phyloP scores from a whole-genome alignment of 2,113 vertebrate genomes.

The Melierax canorus region DNA sequence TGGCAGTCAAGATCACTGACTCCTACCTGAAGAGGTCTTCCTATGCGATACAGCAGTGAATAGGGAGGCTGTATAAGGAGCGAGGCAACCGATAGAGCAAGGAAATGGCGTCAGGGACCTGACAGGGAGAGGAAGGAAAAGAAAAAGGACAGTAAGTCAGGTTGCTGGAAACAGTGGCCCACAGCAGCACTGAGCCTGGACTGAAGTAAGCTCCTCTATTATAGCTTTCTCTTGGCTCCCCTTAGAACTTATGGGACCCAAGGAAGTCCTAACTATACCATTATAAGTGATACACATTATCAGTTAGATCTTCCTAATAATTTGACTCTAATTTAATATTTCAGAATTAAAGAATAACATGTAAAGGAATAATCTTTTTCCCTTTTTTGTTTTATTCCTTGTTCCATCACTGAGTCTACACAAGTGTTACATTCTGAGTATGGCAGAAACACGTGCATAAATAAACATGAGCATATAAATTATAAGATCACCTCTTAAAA shows the following conservation, averaged over 20 bases:
- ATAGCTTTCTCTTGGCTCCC: neutral
- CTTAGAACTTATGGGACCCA: neutral
- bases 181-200: neutral
- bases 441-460: neutral
- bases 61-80: neutral
- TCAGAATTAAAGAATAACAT: neutral
- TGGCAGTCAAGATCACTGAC: neutral
- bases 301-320: neutral
- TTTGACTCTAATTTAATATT: neutral
- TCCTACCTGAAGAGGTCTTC: neutral
- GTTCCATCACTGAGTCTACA: neutral
- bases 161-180: neutral
- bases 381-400: neutral
- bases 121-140: neutral
- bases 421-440: neutral
- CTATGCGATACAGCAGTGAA: rapidly evolving
- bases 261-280: neutral
- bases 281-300: neutral
- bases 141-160: neutral
- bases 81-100: neutral
- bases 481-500: neutral
- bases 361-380: neutral
- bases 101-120: neutral
- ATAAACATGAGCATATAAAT: neutral
- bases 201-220: neutral